Evolutionary conservation across 2,797 vertebrate species (phyloP).

Genomic region (Sebastes hubbsi): DNA sequence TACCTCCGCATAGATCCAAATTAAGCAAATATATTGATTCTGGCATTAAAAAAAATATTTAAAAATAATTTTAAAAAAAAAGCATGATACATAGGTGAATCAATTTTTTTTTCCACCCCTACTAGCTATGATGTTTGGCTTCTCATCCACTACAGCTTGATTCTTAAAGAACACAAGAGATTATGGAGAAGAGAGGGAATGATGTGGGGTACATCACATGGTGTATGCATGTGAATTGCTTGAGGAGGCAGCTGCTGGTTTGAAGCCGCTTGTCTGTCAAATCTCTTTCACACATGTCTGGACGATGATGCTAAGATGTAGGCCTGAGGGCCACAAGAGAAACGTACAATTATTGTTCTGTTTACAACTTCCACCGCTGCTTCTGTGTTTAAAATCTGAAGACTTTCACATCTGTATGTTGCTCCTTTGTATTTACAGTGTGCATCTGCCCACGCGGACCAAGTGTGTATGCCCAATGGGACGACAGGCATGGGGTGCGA

Average conservation of each 20-base stretch:
- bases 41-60: too few relatives aligned
- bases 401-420: conserved; percentile 73
- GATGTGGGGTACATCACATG: conserved; percentile 34
- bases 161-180: conserved; percentile 16
- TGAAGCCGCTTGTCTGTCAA: conserved; percentile 64
- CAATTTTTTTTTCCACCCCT: too few relatives aligned
- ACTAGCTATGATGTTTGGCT: conserved; percentile 2
- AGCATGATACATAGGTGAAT: too few relatives aligned
- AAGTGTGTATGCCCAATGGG: conserved; percentile 37
- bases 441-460: conserved; percentile 69
- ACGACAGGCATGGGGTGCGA: conserved; percentile 54
- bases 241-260: conserved; percentile 59
- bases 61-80: too few relatives aligned
- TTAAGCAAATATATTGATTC: too few relatives aligned
- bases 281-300: conserved; percentile 61
- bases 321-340: conserved; percentile 54
- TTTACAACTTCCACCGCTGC: conserved; percentile 41
- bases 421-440: conserved; percentile 67
- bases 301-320: conserved; percentile 53
- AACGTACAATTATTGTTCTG: conserved; percentile 47
- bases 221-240: conserved; percentile 55
- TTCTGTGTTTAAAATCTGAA: conserved; percentile 61
- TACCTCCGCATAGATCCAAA: too few relatives aligned
- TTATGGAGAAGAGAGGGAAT: neutral
- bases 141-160: conserved; percentile 2